Evolutionary conservation across 2,888 invertebrate genomes (phyloP).

Genomic region (Conistra vaccinii): DNA sequence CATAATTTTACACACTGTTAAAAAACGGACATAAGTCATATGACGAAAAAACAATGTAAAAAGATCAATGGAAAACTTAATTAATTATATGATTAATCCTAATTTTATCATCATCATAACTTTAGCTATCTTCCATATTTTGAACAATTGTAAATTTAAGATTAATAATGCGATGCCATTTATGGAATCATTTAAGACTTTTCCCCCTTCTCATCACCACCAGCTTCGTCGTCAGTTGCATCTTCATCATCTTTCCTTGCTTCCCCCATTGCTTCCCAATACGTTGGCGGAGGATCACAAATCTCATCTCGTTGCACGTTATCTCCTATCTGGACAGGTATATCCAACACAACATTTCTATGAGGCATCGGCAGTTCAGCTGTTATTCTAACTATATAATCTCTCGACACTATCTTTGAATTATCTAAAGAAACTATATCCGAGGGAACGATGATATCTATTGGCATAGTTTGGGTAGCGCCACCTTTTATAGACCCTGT

Average conservation of each 20-base stretch:
- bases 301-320: slow-evolving; percentile 32
- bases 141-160: not conserved
- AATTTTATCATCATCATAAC: not conserved
- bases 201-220: slow-evolving; percentile 3
- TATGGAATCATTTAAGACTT: slow-evolving; percentile 4
- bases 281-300: slow-evolving; percentile 66
- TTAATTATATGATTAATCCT: not conserved
- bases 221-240: slow-evolving; percentile 7
- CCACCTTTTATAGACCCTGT: slow-evolving; percentile 61
- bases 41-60: not conserved
- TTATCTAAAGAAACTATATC: slow-evolving; percentile 63
- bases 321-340: slow-evolving; percentile 72
- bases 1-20: slow-evolving; percentile 1
- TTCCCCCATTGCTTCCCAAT: slow-evolving; percentile 71
- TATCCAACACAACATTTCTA: slow-evolving; percentile 63
- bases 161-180: not conserved
- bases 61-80: not conserved
- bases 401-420: slow-evolving; percentile 68
- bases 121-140: not conserved
- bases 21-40: not conserved
- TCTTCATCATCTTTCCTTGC: slow-evolving; percentile 45
- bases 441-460: slow-evolving; percentile 51
- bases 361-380: slow-evolving; percentile 70
- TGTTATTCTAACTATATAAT: slow-evolving; percentile 68
- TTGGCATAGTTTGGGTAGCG: slow-evolving; percentile 59